Evolutionary conservation across 2,113 vertebrate species (phyloP).

Genomic region (Eupsittula cactorum): DNA sequence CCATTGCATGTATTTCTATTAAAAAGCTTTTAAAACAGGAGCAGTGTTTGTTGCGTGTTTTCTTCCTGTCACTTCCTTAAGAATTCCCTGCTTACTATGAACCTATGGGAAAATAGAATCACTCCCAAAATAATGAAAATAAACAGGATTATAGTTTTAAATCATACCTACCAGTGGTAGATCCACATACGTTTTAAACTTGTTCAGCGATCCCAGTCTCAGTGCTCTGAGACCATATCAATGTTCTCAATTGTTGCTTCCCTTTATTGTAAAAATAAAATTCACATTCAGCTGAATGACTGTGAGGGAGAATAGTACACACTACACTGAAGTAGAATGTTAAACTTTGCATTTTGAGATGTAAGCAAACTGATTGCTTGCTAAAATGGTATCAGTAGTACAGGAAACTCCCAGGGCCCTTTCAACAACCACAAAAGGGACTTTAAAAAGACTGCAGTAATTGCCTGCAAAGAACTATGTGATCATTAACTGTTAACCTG

Average conservation of each 20-base stretch:
- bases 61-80: background rate
- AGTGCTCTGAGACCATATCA: background rate
- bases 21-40: background rate
- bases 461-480: constrained; percentile 25
- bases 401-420: background rate
- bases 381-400: background rate
- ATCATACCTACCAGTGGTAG: background rate
- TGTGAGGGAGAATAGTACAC: background rate
- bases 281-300: background rate
- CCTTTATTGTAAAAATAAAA: background rate
- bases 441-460: constrained; percentile 43
- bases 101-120: background rate
- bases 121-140: background rate
- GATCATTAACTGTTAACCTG: constrained; percentile 66
- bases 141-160: rapidly evolving
- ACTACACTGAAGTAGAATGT: background rate
- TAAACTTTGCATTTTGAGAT: constrained; percentile 18
- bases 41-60: background rate
- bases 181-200: background rate
- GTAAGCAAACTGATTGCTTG: constrained; percentile 8
- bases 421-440: background rate
- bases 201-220: background rate
- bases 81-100: background rate
- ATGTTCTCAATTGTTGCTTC: rapidly evolving
- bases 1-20: background rate